Percentiles rank a stretch among this genome's conserved stretches.
Conservation (phyloP, 2,797 vertebrate species). For the Neomorphus geoffroyi region DNA sequence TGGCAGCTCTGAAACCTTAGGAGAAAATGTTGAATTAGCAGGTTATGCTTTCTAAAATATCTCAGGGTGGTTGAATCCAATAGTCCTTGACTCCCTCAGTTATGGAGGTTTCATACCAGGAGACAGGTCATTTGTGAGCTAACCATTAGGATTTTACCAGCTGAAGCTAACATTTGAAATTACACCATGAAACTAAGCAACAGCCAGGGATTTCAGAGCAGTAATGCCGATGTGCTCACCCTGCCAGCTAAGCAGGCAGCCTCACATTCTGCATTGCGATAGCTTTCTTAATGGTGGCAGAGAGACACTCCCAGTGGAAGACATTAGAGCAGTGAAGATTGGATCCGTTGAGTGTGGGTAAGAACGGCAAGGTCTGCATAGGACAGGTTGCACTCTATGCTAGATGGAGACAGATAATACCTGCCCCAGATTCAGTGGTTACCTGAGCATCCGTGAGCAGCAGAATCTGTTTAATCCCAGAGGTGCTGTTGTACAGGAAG, state of each 20-base stretch:
- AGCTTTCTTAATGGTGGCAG: not conserved
- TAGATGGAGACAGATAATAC: not conserved
- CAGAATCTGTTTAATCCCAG: not conserved
- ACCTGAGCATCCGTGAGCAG: not conserved
- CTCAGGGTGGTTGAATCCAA: not conserved
- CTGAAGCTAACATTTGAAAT: not conserved
- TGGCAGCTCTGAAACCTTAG: not conserved
- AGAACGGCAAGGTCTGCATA: not conserved
- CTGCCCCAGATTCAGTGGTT: not conserved
- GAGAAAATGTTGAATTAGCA: slow-evolving; percentile 1
- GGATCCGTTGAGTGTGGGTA: not conserved
- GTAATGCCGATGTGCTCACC: not conserved
- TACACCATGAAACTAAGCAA: not conserved
- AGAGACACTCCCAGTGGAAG: not conserved
- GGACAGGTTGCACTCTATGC: not conserved
- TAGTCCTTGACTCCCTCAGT: not conserved
- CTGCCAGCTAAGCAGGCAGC: not conserved
- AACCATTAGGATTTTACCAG: not conserved
- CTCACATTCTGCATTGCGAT: accelerated
- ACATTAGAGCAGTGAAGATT: not conserved
- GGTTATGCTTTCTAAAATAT: not conserved
- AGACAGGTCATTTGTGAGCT: not conserved
- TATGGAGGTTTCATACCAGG: not conserved
- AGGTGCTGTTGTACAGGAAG: not conserved
- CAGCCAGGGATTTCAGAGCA: not conserved